Base-by-base conservation (phyloP, 1,140 invertebrate species). In the Matsumurasca onukii region DNA sequence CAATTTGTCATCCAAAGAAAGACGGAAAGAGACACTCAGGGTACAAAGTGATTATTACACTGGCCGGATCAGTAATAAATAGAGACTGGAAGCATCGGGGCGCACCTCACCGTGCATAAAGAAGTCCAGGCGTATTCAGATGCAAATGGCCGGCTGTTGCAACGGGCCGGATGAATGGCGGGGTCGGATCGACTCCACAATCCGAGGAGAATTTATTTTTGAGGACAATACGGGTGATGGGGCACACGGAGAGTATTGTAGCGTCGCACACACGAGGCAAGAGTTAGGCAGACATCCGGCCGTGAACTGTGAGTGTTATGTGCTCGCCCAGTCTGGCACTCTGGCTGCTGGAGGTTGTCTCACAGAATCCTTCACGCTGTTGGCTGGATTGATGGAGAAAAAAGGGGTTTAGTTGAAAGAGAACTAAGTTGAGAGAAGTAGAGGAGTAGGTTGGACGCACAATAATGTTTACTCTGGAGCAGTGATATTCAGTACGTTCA, bases 121-220 rank as follows among this genome's bases (percentile, higher is more conserved):
- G 55, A 59, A 59, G 55, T 59, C 55, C 55, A 22, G n/a, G 24
- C 55, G 24, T 27, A 59, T 59, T 59, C 15, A 59, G 55, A 59
- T 59, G 55, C 24, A 59, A 59, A 59, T 59, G 25, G 13, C 55
- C 17, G 22, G 15, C 24, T 59, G 55, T 59, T 59, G 55, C 55
- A 59, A 59, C 25, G 55, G 24, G 25, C 25, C 25, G 22, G 55
- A 59, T 59, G 24, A 27, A 22, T 39, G 5, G 17, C 5, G 5
- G 5, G 34, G 34, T 39, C 25, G 55, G 55, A 3, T 51, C 3
- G 22, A 22, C 55, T 59, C 55, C 55, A 59, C 55, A 59, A 59
- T 59, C 55, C 55, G 55, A 59, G 55, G 55, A 59, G 55, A 59
- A 59, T 59, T 59, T 59, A 59, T 59, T 59, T 59, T 59, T 59